phyloP scores from a whole-genome alignment of 2,113 vertebrate genomes.

The Crotalus helleri region DNA sequence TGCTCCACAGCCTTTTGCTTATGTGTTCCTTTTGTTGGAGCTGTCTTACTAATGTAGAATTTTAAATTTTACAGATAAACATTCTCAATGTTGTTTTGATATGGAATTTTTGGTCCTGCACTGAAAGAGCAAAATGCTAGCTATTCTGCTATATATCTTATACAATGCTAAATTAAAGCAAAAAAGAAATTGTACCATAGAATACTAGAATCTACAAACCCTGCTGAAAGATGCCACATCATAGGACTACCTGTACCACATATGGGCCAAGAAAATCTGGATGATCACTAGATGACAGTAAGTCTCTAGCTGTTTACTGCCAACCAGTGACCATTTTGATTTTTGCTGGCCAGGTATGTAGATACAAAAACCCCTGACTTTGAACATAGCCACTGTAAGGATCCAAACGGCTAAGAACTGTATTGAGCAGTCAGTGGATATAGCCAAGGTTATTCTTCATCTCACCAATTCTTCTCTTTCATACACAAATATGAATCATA shows the following conservation, averaged over 20 bases:
- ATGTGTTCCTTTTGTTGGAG: rapidly evolving
- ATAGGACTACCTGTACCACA: neutral
- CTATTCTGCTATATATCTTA: neutral
- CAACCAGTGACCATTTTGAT: neutral
- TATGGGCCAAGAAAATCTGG: neutral
- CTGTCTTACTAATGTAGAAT: neutral
- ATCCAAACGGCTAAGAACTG: neutral
- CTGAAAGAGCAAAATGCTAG: neutral
- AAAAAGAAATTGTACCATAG: neutral
- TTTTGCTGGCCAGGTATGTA: neutral
- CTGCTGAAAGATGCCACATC: neutral
- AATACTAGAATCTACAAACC: neutral
- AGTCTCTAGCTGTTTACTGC: neutral
- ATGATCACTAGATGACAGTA: neutral
- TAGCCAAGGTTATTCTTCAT: neutral
- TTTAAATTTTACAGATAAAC: neutral
- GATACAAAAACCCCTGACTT: neutral
- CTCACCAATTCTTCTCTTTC: neutral
- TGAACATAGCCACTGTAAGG: neutral
- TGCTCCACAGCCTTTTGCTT: rapidly evolving
- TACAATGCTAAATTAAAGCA: neutral
- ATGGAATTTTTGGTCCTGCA: neutral
- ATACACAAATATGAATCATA: neutral
- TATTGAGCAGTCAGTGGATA: neutral
- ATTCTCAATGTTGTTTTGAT: neutral